Percentiles rank a stretch among this genome's conserved stretches.
Evolutionary conservation across 2,888 invertebrate species (phyloP).

Genomic region (Archips xylosteana): DNA sequence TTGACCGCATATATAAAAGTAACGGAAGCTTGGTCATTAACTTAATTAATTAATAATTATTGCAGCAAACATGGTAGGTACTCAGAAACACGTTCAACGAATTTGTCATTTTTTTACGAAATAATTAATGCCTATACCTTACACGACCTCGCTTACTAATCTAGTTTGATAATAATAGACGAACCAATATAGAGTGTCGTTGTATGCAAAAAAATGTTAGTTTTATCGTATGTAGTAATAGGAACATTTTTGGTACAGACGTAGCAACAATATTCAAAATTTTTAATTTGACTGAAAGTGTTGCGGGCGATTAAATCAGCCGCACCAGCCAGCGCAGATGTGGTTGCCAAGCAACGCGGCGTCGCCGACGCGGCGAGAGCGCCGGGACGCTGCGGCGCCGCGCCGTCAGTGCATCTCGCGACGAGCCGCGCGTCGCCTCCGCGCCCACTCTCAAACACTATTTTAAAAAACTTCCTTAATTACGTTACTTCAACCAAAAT

Average conservation of each 20-base stretch:
- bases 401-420: conserved; percentile 71
- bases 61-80: background rate
- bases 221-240: too few species aligned
- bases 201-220: background rate
- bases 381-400: conserved; percentile 74
- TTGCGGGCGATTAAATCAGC: background rate
- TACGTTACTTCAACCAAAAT: background rate
- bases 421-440: conserved; percentile 57
- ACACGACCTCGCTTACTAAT: background rate
- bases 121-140: background rate
- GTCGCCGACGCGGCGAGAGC: conserved; percentile 72
- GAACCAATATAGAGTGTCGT: background rate
- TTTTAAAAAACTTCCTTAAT: background rate
- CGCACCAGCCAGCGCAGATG: conserved; percentile 13
- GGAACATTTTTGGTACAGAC: too few species aligned
- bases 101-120: background rate
- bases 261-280: background rate
- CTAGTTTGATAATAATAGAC: background rate
- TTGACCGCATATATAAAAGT: background rate
- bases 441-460: conserved; percentile 3
- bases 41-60: conserved; percentile 16
- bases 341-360: conserved; percentile 78
- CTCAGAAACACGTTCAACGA: background rate
- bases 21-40: background rate
- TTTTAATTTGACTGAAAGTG: background rate